Base-by-base conservation (phyloP, 2,113 vertebrate genomes). In the Myotis yumanensis region DNA sequence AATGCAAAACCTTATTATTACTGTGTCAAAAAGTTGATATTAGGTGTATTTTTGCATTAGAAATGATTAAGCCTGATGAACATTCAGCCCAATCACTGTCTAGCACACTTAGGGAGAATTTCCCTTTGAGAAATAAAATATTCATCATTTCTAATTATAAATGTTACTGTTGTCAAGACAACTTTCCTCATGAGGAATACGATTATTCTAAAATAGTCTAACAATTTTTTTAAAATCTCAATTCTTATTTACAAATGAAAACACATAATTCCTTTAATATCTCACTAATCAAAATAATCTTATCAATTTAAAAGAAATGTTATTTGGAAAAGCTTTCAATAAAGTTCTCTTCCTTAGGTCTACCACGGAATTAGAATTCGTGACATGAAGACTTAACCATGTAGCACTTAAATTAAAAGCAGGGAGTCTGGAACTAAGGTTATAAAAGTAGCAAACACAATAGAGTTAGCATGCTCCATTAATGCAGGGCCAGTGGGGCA, bases 111-210 rank as follows among this genome's bases (percentile, higher is more conserved):
- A 80, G 89, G 79, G n/a, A 94, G 84, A 96, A 94, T 91, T 83
- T 94, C 93, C 89, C 96, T 96, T 95, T 37, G 91, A 97, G 95
- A 97, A 97, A 97, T 96, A 95, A 97, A 96, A 97, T 96, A 97
- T 96, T 97, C 96, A 97, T 96, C 80, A 86, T 69, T 95, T 97
- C 95, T 95, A 97, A 96, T 96, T 95, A 96, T 96, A 96, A 93
- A 69, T 88, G 57, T 88, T 91, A 92, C 92, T 95, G 94, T 96
- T 96, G 96, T 97, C 95, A 97, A 96, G 97, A 97, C 96, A 97
- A 96, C 96, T 95, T 96, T 96, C 89, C 96, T 97, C 95, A 86
- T 48, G 91, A 95, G 96, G 46, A 52, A 96, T 62, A 86, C 9
- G n/a, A 95, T 94, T 94, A 92, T 97, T 95, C 89, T 90, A 91